Conservation (phyloP, 2,888 invertebrate genomes). For the Palloptera scutellata region DNA sequence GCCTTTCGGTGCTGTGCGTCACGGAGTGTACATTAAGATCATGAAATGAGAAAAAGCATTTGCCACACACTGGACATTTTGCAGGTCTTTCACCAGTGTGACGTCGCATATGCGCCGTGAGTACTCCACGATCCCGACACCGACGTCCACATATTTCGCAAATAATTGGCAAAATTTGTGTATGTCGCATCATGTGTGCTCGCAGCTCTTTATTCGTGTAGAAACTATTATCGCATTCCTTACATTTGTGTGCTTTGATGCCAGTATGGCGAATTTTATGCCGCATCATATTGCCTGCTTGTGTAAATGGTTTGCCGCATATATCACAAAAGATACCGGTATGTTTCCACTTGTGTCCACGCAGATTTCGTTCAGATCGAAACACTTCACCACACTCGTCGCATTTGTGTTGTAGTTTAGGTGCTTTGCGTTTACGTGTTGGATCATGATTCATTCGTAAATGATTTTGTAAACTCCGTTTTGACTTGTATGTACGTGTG, state of each 20-base stretch:
- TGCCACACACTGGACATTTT: constrained; percentile 55
- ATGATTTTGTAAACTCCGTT: constrained; percentile 51
- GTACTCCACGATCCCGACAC: constrained; percentile 56
- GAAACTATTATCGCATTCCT: constrained; percentile 54
- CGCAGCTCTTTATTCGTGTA: constrained; percentile 54
- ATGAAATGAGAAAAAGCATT: constrained; percentile 55
- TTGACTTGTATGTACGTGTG: constrained; percentile 49
- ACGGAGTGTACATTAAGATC: constrained; percentile 60
- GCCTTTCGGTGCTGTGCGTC: constrained; percentile 55
- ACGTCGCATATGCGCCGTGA: constrained; percentile 57
- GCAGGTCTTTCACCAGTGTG: constrained; percentile 57
- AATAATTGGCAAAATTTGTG: constrained; percentile 53
- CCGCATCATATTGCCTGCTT: constrained; percentile 57
- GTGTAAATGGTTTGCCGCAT: constrained; percentile 56
- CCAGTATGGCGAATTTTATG: constrained; percentile 59
- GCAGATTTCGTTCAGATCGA: constrained; percentile 50
- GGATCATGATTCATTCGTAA: constrained; percentile 42
- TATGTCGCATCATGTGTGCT: constrained; percentile 55
- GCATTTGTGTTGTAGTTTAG: constrained; percentile 45
- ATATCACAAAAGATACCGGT: constrained; percentile 60
- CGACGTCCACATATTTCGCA: constrained; percentile 56
- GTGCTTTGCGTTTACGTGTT: constrained; percentile 24
- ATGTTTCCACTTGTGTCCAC: constrained; percentile 55
- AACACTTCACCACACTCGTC: constrained; percentile 51
- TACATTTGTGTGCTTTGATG: constrained; percentile 57